A percentile compares a stretch with the other conserved stretches of the same genome.
Conservation (phyloP, 2,797 vertebrate genomes). For the Sebastes matsubarae region DNA sequence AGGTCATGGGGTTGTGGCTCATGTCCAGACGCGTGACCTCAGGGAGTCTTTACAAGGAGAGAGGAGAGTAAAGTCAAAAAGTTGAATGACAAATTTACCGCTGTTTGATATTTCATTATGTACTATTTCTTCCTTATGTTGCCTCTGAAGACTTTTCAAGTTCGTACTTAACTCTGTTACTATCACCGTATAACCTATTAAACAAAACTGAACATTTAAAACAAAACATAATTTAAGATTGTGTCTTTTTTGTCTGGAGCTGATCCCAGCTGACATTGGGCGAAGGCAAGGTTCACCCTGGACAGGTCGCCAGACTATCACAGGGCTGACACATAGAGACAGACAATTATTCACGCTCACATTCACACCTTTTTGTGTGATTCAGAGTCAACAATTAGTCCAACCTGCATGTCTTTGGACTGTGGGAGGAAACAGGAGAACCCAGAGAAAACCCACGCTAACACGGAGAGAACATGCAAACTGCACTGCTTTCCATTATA, state of each 20-base stretch:
- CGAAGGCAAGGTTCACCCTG: too few species aligned
- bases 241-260: neutral
- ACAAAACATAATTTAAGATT: neutral
- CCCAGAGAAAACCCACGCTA: too few species aligned
- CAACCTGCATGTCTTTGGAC: too few species aligned
- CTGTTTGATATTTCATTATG: neutral
- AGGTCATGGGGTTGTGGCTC: slow-evolving; percentile 90
- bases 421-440: too few species aligned
- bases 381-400: too few species aligned
- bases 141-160: neutral
- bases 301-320: too few species aligned
- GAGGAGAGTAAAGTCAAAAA: neutral
- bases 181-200: accelerated
- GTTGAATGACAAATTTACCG: neutral
- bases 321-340: too few species aligned
- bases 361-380: too few species aligned
- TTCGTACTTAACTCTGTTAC: neutral
- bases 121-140: neutral
- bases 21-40: slow-evolving; percentile 84
- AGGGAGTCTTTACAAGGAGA: slow-evolving; percentile 63
- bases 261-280: too few species aligned
- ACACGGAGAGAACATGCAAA: too few species aligned
- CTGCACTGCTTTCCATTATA: neutral
- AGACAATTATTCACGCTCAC: too few species aligned
- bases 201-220: neutral